Evolutionary conservation across 2,797 vertebrate genomes (phyloP).

Genomic region (Oreochromis mossambicus): DNA sequence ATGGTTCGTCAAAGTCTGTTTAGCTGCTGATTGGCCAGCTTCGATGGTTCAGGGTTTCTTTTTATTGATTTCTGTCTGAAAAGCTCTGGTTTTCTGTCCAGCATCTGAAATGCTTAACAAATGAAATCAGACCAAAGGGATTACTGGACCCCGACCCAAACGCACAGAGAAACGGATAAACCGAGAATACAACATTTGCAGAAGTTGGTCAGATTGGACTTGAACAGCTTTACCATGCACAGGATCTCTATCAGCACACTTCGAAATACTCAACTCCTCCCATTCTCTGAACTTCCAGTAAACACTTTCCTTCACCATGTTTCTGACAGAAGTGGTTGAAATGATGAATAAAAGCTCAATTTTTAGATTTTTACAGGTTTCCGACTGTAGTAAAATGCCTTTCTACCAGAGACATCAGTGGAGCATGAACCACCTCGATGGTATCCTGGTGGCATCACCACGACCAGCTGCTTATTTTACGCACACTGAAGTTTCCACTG

Average conservation of each 20-base stretch:
- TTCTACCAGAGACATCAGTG: background rate
- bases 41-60: background rate
- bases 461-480: fast-evolving
- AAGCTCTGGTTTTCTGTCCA: background rate
- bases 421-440: fast-evolving
- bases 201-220: too few relatives aligned
- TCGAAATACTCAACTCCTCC: fast-evolving
- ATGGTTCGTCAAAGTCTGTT: background rate
- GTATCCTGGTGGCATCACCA: background rate
- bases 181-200: background rate
- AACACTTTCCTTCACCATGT: background rate
- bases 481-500: background rate
- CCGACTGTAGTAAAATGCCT: fast-evolving
- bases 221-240: background rate
- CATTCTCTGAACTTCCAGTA: background rate
- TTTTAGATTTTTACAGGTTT: background rate
- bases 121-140: background rate
- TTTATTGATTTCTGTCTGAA: background rate
- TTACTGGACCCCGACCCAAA: background rate
- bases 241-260: background rate
- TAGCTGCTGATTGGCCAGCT: background rate
- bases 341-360: background rate
- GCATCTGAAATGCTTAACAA: background rate
- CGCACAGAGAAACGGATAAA: background rate
- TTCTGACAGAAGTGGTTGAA: background rate